Evolutionary conservation across 2,797 vertebrate genomes (phyloP).

Genomic region (Zonotrichia albicollis): DNA sequence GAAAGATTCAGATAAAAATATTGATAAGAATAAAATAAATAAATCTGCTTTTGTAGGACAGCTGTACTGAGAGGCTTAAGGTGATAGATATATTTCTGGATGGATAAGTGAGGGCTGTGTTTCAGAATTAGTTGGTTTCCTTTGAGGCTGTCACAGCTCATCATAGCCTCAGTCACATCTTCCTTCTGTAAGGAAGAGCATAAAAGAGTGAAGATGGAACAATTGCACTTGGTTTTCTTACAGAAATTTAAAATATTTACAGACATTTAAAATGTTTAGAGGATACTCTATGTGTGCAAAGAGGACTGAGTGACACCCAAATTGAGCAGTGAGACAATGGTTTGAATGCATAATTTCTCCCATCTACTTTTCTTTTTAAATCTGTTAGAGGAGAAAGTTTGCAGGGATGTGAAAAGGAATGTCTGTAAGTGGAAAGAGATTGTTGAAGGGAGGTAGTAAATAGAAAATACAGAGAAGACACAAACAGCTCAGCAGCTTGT

Average conservation of each 20-base stretch:
- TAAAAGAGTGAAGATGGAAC: not conserved
- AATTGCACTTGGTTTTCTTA: not conserved
- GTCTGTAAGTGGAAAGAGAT: not conserved
- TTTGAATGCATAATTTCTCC: not conserved
- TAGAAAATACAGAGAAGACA: not conserved
- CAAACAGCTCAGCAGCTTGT: not conserved
- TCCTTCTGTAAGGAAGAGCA: not conserved
- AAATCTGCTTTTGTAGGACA: not conserved
- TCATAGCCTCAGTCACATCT: not conserved
- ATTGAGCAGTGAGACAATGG: not conserved
- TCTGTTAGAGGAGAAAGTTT: not conserved
- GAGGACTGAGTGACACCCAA: not conserved
- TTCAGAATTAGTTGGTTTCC: not conserved
- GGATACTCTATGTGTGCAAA: not conserved
- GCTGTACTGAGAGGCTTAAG: not conserved
- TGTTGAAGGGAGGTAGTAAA: not conserved
- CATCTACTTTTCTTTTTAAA: not conserved
- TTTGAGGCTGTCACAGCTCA: not conserved
- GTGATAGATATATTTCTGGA: not conserved
- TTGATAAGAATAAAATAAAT: not conserved
- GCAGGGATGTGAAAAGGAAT: not conserved
- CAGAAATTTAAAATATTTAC: not conserved
- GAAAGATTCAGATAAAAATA: not conserved
- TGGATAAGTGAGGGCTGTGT: not conserved
- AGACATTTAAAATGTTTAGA: not conserved